A percentile compares a stretch with the other conserved stretches of the same genome.
These are phyloP conservation scores for Sphenodon punctatus DNA, from an alignment of 2,797 vertebrate species.

Conservation along the genomic window DNA sequence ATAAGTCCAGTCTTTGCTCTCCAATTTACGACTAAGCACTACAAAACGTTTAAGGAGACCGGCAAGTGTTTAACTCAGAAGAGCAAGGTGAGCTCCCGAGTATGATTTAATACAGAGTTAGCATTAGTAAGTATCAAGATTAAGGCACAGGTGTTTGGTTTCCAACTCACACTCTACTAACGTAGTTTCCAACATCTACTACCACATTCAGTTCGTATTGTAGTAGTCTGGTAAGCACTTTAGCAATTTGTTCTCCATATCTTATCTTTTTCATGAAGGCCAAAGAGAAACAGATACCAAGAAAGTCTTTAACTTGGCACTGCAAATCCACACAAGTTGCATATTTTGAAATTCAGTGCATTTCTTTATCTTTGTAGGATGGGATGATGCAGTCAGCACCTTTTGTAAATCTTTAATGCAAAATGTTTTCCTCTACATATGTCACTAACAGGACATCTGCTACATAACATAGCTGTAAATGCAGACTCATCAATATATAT, in stretches of 20 bases:
- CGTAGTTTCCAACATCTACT: background rate
- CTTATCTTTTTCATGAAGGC: background rate
- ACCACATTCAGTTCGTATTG: conserved; percentile 49
- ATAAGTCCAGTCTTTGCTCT: conserved; percentile 32
- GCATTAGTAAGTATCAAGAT: conserved; percentile 60
- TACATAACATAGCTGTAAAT: background rate
- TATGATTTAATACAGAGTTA: conserved; percentile 66
- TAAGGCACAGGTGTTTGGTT: conserved; percentile 56
- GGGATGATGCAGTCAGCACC: background rate
- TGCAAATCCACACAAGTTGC: background rate
- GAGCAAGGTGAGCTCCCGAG: conserved; percentile 62
- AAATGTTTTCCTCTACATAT: background rate
- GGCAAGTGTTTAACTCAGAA: conserved; percentile 45
- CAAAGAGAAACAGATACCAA: background rate
- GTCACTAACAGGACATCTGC: background rate
- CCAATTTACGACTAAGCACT: conserved; percentile 60
- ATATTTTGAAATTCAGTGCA: background rate
- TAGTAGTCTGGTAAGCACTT: conserved; percentile 50
- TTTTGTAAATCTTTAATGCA: background rate
- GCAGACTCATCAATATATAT: background rate
- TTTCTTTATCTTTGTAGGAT: background rate
- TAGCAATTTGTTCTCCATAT: conserved; percentile 19
- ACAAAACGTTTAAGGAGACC: conserved; percentile 51
- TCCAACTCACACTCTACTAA: conserved; percentile 38
- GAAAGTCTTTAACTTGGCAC: background rate